Base-by-base conservation (phyloP, 2,888 invertebrate genomes). In the Gisinianus flammeolus region DNA sequence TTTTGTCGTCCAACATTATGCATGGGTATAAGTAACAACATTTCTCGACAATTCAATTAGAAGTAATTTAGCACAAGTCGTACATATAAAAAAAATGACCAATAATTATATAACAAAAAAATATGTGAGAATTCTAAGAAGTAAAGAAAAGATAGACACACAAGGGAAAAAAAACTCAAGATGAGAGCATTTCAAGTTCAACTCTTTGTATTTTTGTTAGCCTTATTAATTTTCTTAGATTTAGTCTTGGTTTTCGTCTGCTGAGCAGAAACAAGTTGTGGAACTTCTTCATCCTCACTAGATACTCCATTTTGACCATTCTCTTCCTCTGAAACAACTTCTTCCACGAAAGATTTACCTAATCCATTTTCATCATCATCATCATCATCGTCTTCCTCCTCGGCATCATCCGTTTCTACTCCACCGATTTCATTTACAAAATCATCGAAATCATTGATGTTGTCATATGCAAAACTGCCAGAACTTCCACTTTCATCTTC, bases 281-380 rank as follows among this genome's bases (percentile, higher is more conserved):
- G 71, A 24, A 28, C 28, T 31, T 30, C 64, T 6, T 78, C 76
- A 33, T 77, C 76, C n/a, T 76, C 54, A 30, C 35, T 31, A 56
- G 8, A 5, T 56, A 10, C 24, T 56, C n/a, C 26, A 22, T n/a
- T 28, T 72, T 56, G 33, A 31, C 44, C 2, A 26, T 44, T 6
- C 52, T 77, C 52, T 19, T 77, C 71, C 22, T 68, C 58, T 31
- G 28, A n/a, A 24, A 6, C 5, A 71, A 67, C 4, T 31, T 71
- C 58, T 66, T 56, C 76, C 12, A 67, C 44, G 22, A 22, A 73
- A n/a, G 67, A 73, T n/a, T 80, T 71, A n/a, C 67, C 62, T 12
- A 76, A 68, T 16, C 69, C 78, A 22, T 30, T 6, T n/a, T 62
- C 76, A 31, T 78, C 75, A 26, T 72, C 75, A 2, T 67, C 78